A percentile compares a stretch with the other conserved stretches of the same genome.
Conservation (phyloP, 2,888 invertebrate genomes). For the Lomographa bimaculata region DNA sequence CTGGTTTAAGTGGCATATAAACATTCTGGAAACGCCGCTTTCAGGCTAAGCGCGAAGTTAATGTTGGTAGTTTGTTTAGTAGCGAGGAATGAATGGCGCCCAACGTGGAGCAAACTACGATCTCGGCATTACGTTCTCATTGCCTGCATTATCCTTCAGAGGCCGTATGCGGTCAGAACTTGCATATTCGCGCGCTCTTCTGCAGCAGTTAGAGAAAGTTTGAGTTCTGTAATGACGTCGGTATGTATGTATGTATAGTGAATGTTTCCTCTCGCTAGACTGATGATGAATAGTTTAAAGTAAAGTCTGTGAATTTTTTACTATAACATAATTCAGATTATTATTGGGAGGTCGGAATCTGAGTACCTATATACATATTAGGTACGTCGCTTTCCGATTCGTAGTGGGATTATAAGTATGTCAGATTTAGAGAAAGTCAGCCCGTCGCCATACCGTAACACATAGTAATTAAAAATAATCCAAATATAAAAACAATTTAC, state of each 20-base stretch:
- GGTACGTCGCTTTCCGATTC: too few relatives aligned
- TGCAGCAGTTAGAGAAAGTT: constrained; percentile 21
- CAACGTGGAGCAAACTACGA: constrained; percentile 46
- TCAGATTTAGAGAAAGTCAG: too few relatives aligned
- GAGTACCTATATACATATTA: too few relatives aligned
- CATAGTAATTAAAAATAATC: too few relatives aligned
- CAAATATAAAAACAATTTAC: too few relatives aligned
- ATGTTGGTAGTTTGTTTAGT: constrained; percentile 37
- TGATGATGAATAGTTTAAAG: too few relatives aligned
- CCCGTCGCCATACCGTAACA: too few relatives aligned
- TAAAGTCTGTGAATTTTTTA: too few relatives aligned
- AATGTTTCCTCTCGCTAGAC: constrained; percentile 8
- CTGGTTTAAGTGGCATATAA: constrained; percentile 16
- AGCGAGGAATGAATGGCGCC: constrained; percentile 42
- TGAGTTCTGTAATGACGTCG: constrained; percentile 23
- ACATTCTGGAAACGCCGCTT: constrained; percentile 20
- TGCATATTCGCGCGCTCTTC: constrained; percentile 29
- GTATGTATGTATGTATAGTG: constrained; percentile 7
- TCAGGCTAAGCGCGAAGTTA: constrained; percentile 35
- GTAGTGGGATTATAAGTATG: too few relatives aligned
- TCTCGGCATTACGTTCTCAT: constrained; percentile 46
- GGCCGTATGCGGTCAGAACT: constrained; percentile 45
- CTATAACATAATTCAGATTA: too few relatives aligned
- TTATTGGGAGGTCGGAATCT: too few relatives aligned
- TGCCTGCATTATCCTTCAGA: constrained; percentile 46